These are phyloP conservation scores for Hippopotamyrus pictus DNA, from an alignment of 2,797 vertebrate genomes.

Conservation along the genomic window DNA sequence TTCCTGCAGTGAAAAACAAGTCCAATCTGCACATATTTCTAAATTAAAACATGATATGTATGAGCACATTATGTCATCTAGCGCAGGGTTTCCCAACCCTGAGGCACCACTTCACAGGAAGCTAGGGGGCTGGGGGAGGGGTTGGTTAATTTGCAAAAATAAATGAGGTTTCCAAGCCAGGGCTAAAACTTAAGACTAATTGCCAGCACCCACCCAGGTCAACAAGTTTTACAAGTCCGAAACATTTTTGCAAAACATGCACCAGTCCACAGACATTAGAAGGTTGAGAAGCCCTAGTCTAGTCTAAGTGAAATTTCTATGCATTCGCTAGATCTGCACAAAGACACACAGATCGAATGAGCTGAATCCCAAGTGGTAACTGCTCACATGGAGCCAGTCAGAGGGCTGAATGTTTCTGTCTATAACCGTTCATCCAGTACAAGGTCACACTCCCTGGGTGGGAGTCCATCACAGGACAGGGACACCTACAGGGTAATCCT, in stretches of 20 bases:
- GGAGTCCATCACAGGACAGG: background rate
- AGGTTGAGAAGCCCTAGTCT: background rate
- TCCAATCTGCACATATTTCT: background rate
- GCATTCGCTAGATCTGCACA: too few species aligned
- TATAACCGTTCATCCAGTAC: background rate
- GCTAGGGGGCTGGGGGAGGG: background rate
- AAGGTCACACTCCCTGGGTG: background rate
- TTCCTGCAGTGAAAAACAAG: background rate
- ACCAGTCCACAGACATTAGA: background rate
- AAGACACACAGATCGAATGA: background rate
- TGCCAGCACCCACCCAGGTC: background rate
- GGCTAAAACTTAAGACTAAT: background rate
- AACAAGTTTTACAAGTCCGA: background rate
- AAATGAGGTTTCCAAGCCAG: background rate
- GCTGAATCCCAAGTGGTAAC: background rate
- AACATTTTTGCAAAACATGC: background rate
- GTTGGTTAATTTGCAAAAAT: background rate
- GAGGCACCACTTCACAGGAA: background rate
- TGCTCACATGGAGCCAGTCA: background rate
- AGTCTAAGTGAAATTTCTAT: background rate
- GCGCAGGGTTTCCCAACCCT: background rate
- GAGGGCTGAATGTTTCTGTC: background rate
- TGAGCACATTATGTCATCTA: background rate
- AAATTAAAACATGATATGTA: background rate
- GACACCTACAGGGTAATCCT: background rate